These are phyloP conservation scores for Eumacrocentrus americanus DNA, from an alignment of 2,888 invertebrate species.

Conservation along the genomic window DNA sequence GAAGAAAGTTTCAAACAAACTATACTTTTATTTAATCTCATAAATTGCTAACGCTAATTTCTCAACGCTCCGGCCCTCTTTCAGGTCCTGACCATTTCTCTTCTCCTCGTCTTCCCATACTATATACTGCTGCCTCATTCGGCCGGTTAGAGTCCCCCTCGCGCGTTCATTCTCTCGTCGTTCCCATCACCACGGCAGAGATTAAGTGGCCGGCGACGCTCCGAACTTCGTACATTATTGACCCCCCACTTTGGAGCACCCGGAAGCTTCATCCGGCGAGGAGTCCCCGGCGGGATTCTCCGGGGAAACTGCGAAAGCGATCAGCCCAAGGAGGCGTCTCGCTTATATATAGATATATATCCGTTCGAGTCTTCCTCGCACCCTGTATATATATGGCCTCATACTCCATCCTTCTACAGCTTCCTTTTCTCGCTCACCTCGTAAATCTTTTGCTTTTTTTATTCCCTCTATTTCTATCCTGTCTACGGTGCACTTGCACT, in stretches of 20 bases:
- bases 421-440: neutral
- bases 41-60: constrained; percentile 12
- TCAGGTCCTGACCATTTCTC: constrained; percentile 10
- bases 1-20: constrained; percentile 4
- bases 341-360: neutral
- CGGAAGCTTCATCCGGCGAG: constrained; percentile 8
- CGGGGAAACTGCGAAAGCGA: constrained; percentile 25
- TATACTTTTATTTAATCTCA: constrained; percentile 14
- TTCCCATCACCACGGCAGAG: constrained; percentile 31
- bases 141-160: neutral
- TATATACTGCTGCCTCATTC: neutral
- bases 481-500: too few species aligned
- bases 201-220: constrained; percentile 37
- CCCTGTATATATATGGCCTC: neutral
- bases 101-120: neutral
- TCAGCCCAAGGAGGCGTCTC: constrained; percentile 18
- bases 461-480: neutral
- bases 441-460: neutral
- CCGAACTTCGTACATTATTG: constrained; percentile 38
- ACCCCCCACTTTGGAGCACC: constrained; percentile 20
- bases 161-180: constrained; percentile 17
- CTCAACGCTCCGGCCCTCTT: neutral
- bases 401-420: neutral
- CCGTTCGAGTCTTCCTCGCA: too few species aligned
- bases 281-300: constrained; percentile 18